These are phyloP conservation scores for Montipora sp. DNA, from an alignment of 64 coral and sea anemone genomes.

Conservation along the genomic window DNA sequence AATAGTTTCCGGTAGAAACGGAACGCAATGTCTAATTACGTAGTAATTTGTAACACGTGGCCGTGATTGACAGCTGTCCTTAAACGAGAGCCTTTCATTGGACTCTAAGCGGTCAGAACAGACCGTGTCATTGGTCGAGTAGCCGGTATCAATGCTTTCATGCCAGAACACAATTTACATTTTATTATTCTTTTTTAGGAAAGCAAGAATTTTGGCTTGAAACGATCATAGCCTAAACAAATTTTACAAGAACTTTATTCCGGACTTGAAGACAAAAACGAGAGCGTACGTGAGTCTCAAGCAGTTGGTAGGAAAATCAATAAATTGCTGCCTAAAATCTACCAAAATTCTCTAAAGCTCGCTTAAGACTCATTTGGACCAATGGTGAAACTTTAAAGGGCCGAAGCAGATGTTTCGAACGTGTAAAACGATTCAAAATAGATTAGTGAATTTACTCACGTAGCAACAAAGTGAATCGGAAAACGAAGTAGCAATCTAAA, in stretches of 20 bases:
- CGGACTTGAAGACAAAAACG: slow-evolving; percentile 70
- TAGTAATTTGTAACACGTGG: slow-evolving; percentile 98
- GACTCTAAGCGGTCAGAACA: slow-evolving; percentile 44
- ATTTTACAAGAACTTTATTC: slow-evolving; percentile 68
- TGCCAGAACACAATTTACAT: slow-evolving; percentile 92
- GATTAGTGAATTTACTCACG: slow-evolving; percentile 23
- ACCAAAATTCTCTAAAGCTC: slow-evolving; percentile 74
- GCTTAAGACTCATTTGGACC: slow-evolving; percentile 35
- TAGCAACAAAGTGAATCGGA: not conserved
- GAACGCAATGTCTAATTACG: slow-evolving; percentile 95
- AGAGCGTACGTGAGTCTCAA: not conserved
- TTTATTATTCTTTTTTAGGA: slow-evolving; percentile 77
- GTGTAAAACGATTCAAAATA: slow-evolving; percentile 15
- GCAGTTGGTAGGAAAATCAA: slow-evolving; percentile 9
- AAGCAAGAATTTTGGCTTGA: slow-evolving; percentile 73
- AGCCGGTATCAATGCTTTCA: slow-evolving; percentile 53
- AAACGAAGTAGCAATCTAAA: slow-evolving; percentile 10
- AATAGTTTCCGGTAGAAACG: slow-evolving; percentile 92
- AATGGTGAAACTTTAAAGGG: not conserved
- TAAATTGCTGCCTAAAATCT: slow-evolving; percentile 55
- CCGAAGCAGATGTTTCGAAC: slow-evolving; percentile 11
- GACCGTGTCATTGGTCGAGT: slow-evolving; percentile 69
- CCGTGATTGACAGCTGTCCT: slow-evolving; percentile 93
- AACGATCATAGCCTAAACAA: slow-evolving; percentile 54
- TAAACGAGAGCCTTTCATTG: slow-evolving; percentile 77